A percentile compares a stretch with the other conserved stretches of the same genome.
These are phyloP conservation scores for Stictonetta naevosa DNA, from an alignment of 2,113 vertebrate species.

Conservation along the genomic window DNA sequence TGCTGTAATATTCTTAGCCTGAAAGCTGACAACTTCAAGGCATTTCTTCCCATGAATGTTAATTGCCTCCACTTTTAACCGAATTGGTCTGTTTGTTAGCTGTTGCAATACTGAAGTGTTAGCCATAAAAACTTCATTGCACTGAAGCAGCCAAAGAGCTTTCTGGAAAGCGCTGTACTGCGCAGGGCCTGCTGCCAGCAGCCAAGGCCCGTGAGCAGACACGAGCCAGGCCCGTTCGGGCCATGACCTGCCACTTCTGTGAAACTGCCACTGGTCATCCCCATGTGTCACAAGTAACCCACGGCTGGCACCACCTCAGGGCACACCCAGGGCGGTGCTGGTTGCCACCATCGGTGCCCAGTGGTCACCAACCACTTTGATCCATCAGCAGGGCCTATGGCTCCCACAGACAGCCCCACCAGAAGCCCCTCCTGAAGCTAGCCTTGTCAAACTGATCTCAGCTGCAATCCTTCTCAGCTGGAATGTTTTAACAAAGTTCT, in stretches of 20 bases:
- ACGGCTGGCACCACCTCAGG: not conserved
- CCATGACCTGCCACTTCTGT: fast-evolving
- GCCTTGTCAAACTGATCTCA: not conserved
- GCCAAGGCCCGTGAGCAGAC: fast-evolving
- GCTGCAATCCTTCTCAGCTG: not conserved
- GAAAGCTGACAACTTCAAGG: not conserved
- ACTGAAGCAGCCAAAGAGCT: not conserved
- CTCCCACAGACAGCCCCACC: not conserved
- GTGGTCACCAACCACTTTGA: not conserved
- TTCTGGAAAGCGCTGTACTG: fast-evolving
- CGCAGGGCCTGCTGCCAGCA: not conserved
- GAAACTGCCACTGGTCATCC: fast-evolving
- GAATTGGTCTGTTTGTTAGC: not conserved
- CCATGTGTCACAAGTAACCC: not conserved
- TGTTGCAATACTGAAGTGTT: not conserved
- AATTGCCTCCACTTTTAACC: not conserved
- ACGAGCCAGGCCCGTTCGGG: fast-evolving
- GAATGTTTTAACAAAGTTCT: not conserved
- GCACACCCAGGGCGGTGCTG: not conserved
- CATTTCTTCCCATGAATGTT: not conserved
- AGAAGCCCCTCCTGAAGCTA: not conserved
- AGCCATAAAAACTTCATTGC: not conserved
- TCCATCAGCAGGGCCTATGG: not conserved
- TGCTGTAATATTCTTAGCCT: not conserved
- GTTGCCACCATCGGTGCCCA: not conserved